Percentiles rank a stretch among this genome's conserved stretches.
Conservation (phyloP, 2,888 invertebrate genomes). For the Agriopis marginaria region DNA sequence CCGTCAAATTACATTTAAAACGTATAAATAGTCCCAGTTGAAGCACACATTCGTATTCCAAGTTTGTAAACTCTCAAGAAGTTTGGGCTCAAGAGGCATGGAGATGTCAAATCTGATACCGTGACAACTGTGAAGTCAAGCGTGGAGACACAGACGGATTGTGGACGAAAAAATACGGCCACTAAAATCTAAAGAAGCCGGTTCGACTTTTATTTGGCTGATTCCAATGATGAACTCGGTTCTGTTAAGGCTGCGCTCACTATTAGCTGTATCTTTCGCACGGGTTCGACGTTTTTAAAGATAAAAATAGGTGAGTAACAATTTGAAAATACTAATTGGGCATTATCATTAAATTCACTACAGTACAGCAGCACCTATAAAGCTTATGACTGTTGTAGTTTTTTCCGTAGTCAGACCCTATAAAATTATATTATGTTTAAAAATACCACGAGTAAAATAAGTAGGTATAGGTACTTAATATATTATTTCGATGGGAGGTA, state of each 20-base stretch:
- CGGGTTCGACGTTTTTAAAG: too few relatives aligned
- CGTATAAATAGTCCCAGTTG: slow-evolving; percentile 24
- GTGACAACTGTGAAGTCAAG: slow-evolving; percentile 39
- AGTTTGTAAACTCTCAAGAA: slow-evolving; percentile 35
- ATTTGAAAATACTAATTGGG: too few relatives aligned
- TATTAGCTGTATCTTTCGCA: too few relatives aligned
- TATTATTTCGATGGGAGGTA: slow-evolving; percentile 2
- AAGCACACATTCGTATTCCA: slow-evolving; percentile 33
- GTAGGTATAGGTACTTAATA: background rate
- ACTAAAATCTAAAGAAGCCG: slow-evolving; percentile 28
- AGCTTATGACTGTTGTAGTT: too few relatives aligned
- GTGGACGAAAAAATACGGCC: slow-evolving; percentile 33
- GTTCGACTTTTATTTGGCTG: slow-evolving; percentile 24
- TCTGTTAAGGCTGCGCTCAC: background rate
- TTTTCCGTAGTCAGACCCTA: background rate
- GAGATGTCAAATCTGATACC: slow-evolving; percentile 40
- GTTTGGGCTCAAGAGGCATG: slow-evolving; percentile 34
- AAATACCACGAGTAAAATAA: background rate
- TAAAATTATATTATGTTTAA: background rate
- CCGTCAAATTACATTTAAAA: slow-evolving; percentile 21
- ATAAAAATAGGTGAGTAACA: too few relatives aligned
- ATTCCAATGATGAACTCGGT: slow-evolving; percentile 27
- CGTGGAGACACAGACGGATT: slow-evolving; percentile 37
- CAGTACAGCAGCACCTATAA: too few relatives aligned
- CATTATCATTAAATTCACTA: too few relatives aligned